phyloP scores from a whole-genome alignment of 2,113 vertebrate genomes.

The Passer domesticus region DNA sequence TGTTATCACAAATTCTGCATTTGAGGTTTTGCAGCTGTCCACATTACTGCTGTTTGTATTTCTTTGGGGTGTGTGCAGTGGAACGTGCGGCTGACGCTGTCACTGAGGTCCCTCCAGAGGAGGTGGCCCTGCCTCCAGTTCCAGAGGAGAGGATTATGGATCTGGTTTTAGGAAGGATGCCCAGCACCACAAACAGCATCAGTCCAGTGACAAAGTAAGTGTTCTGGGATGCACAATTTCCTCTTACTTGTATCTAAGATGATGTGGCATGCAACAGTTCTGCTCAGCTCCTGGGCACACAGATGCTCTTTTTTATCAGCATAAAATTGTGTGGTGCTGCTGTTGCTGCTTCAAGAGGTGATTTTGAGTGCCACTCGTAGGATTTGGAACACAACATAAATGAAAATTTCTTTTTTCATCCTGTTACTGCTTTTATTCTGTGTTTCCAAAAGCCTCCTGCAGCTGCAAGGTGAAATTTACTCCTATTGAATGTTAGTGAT shows the following conservation, averaged over 20 bases:
- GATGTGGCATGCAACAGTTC: background rate
- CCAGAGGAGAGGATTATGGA: constrained; percentile 79
- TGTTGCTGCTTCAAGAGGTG: background rate
- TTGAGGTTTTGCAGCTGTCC: background rate
- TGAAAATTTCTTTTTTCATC: background rate
- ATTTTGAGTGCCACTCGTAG: background rate
- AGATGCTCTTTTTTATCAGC: background rate
- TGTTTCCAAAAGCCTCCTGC: background rate
- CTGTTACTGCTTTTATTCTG: background rate
- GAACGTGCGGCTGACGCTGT: constrained; percentile 72
- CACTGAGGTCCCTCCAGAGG: constrained; percentile 71
- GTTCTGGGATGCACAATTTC: background rate
- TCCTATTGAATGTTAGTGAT: background rate
- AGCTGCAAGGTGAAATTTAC: background rate
- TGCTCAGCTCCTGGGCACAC: background rate
- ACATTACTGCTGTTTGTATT: background rate
- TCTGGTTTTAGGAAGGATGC: constrained; percentile 76
- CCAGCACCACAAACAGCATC: constrained; percentile 52
- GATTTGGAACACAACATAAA: background rate
- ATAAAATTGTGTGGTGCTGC: background rate
- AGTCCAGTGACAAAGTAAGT: constrained; percentile 75
- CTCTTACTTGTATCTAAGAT: background rate
- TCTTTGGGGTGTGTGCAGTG: background rate
- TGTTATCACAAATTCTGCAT: background rate
- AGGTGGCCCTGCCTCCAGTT: constrained; percentile 42